A percentile compares a stretch with the other conserved stretches of the same genome.
These are phyloP conservation scores for Euzetes globulus DNA, from an alignment of 2,888 invertebrate genomes.

Conservation along the genomic window DNA sequence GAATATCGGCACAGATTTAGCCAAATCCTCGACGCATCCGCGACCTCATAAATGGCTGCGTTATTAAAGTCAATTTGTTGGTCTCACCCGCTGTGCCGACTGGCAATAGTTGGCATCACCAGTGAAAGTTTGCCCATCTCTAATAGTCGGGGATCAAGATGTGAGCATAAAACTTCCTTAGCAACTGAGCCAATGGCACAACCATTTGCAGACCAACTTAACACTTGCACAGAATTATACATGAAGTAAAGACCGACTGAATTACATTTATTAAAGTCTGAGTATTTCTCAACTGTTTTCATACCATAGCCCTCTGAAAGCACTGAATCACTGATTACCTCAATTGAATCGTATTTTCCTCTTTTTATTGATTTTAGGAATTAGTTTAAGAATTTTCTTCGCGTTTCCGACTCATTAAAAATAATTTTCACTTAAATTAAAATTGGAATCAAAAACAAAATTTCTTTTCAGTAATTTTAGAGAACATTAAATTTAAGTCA, in stretches of 20 bases:
- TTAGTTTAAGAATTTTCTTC: too few relatives aligned
- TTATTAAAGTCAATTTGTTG: constrained; percentile 32
- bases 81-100: constrained; percentile 19
- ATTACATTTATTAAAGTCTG: constrained; percentile 22
- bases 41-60: constrained; percentile 31
- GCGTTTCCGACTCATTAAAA: too few relatives aligned
- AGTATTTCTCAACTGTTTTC: neutral
- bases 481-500: neutral
- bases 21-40: constrained; percentile 21
- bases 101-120: neutral
- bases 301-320: neutral
- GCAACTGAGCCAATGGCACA: neutral
- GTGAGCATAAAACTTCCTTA: constrained; percentile 27
- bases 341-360: too few relatives aligned
- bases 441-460: too few relatives aligned
- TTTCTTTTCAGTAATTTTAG: neutral
- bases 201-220: neutral
- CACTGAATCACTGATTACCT: too few relatives aligned
- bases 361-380: too few relatives aligned
- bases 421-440: too few relatives aligned
- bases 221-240: constrained; percentile 6
- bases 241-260: neutral
- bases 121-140: constrained; percentile 21
- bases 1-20: constrained; percentile 23
- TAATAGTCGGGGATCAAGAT: constrained; percentile 27